Conservation (phyloP, 2,113 vertebrate species). For the Chrysemys picta region DNA sequence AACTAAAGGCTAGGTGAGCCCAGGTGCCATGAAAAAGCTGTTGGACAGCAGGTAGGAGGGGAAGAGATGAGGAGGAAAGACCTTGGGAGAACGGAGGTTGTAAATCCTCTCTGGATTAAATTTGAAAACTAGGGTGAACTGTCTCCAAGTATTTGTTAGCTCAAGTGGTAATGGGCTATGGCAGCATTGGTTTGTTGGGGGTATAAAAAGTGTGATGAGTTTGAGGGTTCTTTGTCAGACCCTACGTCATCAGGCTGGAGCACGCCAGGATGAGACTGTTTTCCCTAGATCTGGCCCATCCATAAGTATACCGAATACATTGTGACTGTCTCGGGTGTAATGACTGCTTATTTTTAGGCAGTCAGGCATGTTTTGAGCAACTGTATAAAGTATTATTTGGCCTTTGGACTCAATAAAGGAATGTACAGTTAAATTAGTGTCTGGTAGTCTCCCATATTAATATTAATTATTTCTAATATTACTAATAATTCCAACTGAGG, state of each 20-base stretch:
- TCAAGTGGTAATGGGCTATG: not conserved
- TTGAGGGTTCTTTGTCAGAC: not conserved
- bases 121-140: not conserved
- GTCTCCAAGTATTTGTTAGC: not conserved
- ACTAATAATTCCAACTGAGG: not conserved
- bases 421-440: too few species aligned
- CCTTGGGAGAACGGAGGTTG: not conserved
- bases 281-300: not conserved
- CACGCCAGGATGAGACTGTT: not conserved
- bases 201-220: not conserved
- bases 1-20: not conserved
- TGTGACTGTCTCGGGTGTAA: too few species aligned
- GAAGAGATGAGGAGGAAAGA: not conserved
- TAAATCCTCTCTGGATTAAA: not conserved
- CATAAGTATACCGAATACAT: not conserved
- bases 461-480: not conserved
- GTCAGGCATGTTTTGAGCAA: not conserved
- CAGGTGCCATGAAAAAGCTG: not conserved
- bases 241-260: not conserved
- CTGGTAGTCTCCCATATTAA: not conserved
- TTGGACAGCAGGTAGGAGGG: not conserved
- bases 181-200: not conserved
- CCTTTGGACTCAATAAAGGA: not conserved
- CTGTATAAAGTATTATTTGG: not conserved
- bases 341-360: not conserved